A percentile compares a stretch with the other conserved stretches of the same genome.
phyloP scores from a whole-genome alignment of 2,888 invertebrate genomes.

The Julus scandinavius region DNA sequence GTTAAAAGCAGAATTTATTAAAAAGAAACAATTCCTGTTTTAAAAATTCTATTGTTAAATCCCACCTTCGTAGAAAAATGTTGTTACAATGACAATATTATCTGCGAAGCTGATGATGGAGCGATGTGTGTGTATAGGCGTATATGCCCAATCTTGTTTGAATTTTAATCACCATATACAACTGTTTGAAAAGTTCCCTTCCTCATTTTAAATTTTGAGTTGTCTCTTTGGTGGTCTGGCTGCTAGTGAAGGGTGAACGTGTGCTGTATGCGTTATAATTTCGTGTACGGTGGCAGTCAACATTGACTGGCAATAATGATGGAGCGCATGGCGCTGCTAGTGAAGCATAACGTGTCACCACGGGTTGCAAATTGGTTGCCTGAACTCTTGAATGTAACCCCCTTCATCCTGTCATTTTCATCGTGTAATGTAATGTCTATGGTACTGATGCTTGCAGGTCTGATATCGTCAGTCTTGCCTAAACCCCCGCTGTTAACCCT shows the following conservation, averaged over 20 bases:
- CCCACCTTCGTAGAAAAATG: too few relatives aligned
- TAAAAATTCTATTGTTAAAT: too few relatives aligned
- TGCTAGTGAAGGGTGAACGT: constrained; percentile 11
- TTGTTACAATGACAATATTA: too few relatives aligned
- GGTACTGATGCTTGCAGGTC: constrained; percentile 39
- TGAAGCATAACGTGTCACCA: constrained; percentile 37
- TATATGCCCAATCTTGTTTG: too few relatives aligned
- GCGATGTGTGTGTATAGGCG: too few relatives aligned
- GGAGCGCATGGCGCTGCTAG: constrained; percentile 33
- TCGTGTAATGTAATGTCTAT: constrained; percentile 19
- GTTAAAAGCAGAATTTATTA: too few relatives aligned
- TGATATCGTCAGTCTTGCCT: constrained; percentile 48
- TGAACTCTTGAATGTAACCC: constrained; percentile 33
- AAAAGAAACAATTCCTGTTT: too few relatives aligned
- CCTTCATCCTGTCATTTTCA: constrained; percentile 33
- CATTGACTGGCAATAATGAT: constrained; percentile 33
- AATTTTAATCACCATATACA: too few relatives aligned
- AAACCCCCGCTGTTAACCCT: constrained; percentile 39
- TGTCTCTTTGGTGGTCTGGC: constrained; percentile 28
- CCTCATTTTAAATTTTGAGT: constrained; percentile 3
- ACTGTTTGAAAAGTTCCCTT: not conserved
- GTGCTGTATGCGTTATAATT: constrained; percentile 33
- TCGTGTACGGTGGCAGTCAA: constrained; percentile 19
- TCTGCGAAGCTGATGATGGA: too few relatives aligned
- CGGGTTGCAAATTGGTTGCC: constrained; percentile 49